Evolutionary conservation across 1,140 invertebrate species (phyloP).

Genomic region (Sitodiplosis mosellana): DNA sequence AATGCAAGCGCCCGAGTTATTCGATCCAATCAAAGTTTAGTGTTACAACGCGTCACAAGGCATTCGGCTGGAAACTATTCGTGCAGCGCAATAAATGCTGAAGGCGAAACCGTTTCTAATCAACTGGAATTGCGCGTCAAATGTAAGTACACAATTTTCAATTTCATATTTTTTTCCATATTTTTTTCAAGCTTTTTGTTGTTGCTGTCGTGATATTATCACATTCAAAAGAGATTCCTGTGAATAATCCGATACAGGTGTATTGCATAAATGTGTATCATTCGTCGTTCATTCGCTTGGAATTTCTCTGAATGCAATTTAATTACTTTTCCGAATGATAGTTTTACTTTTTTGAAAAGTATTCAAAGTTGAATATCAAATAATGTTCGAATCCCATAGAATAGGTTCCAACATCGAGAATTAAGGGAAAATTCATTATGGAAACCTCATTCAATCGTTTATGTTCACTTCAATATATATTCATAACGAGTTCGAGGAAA

Average conservation of each 20-base stretch:
- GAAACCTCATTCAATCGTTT: too few species aligned
- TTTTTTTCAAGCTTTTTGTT: neutral
- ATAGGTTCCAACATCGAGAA: too few species aligned
- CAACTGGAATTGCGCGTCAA: slow-evolving; percentile 60
- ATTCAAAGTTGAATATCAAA: neutral
- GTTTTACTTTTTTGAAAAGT: neutral
- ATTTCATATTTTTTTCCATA: neutral
- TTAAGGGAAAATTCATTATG: too few species aligned
- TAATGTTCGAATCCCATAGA: neutral
- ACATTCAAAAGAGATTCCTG: too few species aligned
- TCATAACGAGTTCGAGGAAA: too few species aligned
- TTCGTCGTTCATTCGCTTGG: neutral
- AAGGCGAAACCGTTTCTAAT: slow-evolving; percentile 62
- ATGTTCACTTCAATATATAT: too few species aligned
- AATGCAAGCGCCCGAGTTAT: slow-evolving; percentile 61
- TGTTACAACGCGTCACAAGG: slow-evolving; percentile 64
- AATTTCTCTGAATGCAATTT: neutral
- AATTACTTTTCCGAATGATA: neutral
- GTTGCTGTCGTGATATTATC: too few species aligned
- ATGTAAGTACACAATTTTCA: slow-evolving; percentile 41
- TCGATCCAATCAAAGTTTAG: slow-evolving; percentile 64
- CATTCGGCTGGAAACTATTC: slow-evolving; percentile 62
- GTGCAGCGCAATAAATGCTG: slow-evolving; percentile 58
- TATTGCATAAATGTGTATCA: too few species aligned
- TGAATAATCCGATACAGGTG: too few species aligned